phyloP scores from a whole-genome alignment of 2,888 invertebrate genomes.

The Sicus ferrugineus region DNA sequence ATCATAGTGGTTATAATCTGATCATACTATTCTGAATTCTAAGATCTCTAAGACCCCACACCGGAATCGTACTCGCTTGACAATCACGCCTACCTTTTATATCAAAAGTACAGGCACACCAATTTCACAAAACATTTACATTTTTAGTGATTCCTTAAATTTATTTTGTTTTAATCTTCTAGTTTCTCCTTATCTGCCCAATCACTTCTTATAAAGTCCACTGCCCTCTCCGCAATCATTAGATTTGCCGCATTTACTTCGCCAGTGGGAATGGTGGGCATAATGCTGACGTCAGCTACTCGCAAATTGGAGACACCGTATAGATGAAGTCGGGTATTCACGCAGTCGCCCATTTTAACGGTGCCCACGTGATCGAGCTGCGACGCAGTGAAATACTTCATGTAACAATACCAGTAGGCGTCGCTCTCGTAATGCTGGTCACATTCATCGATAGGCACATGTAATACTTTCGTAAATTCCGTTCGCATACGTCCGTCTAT shows the following conservation, averaged over 20 bases:
- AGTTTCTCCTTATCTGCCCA: too few species aligned
- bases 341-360: slow-evolving; percentile 77
- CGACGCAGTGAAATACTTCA: slow-evolving; percentile 71
- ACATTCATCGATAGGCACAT: slow-evolving; percentile 45
- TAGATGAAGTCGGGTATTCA: slow-evolving; percentile 72
- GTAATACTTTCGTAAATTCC: slow-evolving; percentile 48
- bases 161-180: too few species aligned
- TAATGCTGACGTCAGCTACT: slow-evolving; percentile 64
- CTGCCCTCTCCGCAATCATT: slow-evolving; percentile 85
- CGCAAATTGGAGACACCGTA: slow-evolving; percentile 70
- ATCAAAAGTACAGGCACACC: too few species aligned
- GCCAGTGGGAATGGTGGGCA: slow-evolving; percentile 66
- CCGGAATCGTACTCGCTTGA: too few species aligned
- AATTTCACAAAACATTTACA: too few species aligned
- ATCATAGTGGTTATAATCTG: too few species aligned
- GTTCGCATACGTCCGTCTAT: slow-evolving; percentile 64
- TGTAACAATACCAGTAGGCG: slow-evolving; percentile 74
- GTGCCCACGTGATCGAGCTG: slow-evolving; percentile 75
- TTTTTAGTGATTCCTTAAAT: too few species aligned
- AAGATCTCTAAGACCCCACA: too few species aligned
- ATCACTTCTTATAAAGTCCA: slow-evolving; percentile 66
- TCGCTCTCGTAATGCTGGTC: slow-evolving; percentile 50
- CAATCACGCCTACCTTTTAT: too few species aligned
- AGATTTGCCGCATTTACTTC: slow-evolving; percentile 85
- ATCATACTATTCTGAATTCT: too few species aligned